A percentile compares a stretch with the other conserved stretches of the same genome.
Evolutionary conservation across 2,888 invertebrate genomes (phyloP).

Genomic region (Agrilus mali): DNA sequence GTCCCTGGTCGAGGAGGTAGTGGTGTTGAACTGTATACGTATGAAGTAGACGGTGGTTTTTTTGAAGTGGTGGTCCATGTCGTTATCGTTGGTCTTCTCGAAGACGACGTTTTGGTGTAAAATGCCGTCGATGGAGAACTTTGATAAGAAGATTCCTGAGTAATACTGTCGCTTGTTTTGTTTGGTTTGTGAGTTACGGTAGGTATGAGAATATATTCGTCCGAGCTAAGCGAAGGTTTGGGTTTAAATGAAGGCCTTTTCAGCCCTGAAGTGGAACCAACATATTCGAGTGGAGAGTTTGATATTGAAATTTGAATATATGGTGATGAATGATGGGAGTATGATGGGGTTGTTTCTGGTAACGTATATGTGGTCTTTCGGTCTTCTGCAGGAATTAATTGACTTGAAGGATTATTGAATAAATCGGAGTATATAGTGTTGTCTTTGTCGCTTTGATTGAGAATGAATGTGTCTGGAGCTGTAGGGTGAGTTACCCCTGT

Average conservation of each 20-base stretch:
- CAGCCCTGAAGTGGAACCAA: slow-evolving; percentile 21
- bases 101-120: slow-evolving; percentile 13
- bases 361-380: slow-evolving; percentile 22
- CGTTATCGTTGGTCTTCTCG: slow-evolving; percentile 27
- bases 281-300: slow-evolving; percentile 24
- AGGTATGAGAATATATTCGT: slow-evolving; percentile 44
- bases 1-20: slow-evolving; percentile 19
- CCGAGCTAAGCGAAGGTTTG: slow-evolving; percentile 30
- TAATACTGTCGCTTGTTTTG: slow-evolving; percentile 26
- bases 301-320: slow-evolving; percentile 28
- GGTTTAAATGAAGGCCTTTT: slow-evolving; percentile 45
- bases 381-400: slow-evolving; percentile 17
- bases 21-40: slow-evolving; percentile 23
- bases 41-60: slow-evolving; percentile 34
- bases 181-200: slow-evolving; percentile 36
- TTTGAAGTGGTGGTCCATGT: slow-evolving; percentile 21
- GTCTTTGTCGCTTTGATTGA: slow-evolving; percentile 43
- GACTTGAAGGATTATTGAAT: slow-evolving; percentile 18
- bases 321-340: slow-evolving; percentile 20
- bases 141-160: slow-evolving; percentile 24
- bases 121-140: slow-evolving; percentile 13
- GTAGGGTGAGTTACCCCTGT: slow-evolving; percentile 29
- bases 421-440: slow-evolving; percentile 32
- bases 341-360: slow-evolving; percentile 18
- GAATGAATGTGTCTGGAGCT: slow-evolving; percentile 48